A percentile compares a stretch with the other conserved stretches of the same genome.
Conservation (phyloP, 2,113 vertebrate species). For the Corvus moneduloides region DNA sequence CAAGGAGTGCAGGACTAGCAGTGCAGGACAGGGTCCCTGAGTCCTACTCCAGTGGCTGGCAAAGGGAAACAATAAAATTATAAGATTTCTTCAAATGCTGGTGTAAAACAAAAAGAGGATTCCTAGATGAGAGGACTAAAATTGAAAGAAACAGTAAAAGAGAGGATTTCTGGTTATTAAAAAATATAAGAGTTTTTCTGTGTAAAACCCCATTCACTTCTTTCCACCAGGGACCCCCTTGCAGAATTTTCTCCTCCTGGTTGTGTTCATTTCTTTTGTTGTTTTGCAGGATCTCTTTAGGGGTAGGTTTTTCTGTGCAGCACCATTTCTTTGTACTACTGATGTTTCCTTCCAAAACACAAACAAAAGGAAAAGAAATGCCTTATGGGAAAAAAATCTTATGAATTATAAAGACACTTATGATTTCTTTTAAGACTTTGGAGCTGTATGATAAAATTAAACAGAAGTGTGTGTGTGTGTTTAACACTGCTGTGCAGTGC, state of each 20-base stretch:
- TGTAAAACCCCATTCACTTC: background rate
- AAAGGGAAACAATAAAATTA: background rate
- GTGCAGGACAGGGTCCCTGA: background rate
- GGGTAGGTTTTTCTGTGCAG: background rate
- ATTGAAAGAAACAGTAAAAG: background rate
- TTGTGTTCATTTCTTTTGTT: constrained; percentile 21
- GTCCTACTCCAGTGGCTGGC: background rate
- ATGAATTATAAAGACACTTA: background rate
- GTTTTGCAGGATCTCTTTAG: background rate
- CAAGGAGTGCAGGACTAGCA: background rate
- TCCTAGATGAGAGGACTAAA: background rate
- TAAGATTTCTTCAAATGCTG: background rate
- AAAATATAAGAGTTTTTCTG: background rate
- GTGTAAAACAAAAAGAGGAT: background rate
- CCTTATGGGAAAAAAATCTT: background rate
- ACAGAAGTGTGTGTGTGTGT: background rate
- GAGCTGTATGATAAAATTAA: background rate
- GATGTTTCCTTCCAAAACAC: background rate
- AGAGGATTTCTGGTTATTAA: background rate
- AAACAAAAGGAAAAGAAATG: background rate
- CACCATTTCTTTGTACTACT: background rate
- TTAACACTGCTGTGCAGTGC: background rate
- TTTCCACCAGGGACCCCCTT: background rate
- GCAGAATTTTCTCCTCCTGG: background rate
- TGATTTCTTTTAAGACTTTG: background rate